Evolutionary conservation across 2,888 invertebrate species (phyloP).

Genomic region (Epirrhoe alternata): DNA sequence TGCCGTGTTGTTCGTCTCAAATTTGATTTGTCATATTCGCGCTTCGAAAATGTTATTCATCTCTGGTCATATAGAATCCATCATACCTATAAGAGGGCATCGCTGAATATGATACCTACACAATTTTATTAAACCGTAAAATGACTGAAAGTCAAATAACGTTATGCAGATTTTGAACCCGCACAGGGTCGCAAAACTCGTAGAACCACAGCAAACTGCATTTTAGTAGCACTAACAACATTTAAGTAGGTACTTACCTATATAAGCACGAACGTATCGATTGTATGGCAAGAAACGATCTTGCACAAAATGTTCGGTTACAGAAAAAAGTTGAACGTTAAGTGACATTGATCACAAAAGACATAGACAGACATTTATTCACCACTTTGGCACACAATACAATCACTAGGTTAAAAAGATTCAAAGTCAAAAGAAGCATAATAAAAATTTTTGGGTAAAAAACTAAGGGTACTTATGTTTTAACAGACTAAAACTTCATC

Average conservation of each 20-base stretch:
- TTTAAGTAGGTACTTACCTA: not conserved
- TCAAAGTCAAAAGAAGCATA: too few species aligned
- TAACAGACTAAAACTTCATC: too few species aligned
- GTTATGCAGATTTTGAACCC: slow-evolving; percentile 13
- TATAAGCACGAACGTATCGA: not conserved
- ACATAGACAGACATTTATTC: not conserved
- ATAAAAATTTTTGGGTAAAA: too few species aligned
- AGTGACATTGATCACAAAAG: too few species aligned
- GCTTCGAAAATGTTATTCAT: slow-evolving; percentile 10
- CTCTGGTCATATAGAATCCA: not conserved
- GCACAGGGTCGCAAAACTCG: not conserved
- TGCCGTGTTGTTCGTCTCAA: slow-evolving; percentile 3
- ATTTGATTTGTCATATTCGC: slow-evolving; percentile 12
- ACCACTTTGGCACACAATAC: too few species aligned
- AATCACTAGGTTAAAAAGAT: too few species aligned
- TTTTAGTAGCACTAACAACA: not conserved
- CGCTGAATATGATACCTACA: not conserved
- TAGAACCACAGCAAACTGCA: slow-evolving; percentile 4
- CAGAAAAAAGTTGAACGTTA: too few species aligned
- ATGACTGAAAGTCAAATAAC: not conserved
- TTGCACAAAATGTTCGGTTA: too few species aligned
- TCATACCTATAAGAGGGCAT: not conserved
- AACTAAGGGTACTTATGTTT: too few species aligned
- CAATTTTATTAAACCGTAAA: slow-evolving; percentile 1
- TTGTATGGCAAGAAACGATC: not conserved